Evolutionary conservation across 2,797 vertebrate species (phyloP).

Genomic region (Eospalax fontanierii): DNA sequence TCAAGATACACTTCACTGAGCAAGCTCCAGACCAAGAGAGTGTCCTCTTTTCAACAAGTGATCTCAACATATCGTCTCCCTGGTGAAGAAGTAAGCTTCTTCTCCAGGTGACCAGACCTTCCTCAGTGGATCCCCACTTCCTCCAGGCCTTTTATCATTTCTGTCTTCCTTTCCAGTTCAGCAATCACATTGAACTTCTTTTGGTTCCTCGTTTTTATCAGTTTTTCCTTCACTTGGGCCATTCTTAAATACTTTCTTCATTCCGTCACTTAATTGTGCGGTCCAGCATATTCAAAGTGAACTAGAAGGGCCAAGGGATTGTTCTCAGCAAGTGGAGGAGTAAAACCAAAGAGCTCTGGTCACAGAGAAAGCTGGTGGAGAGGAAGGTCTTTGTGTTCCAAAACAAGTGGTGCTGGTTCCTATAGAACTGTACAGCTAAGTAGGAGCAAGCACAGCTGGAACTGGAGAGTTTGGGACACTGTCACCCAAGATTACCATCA

Average conservation of each 20-base stretch:
- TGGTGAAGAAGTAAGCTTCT: background rate
- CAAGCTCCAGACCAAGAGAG: background rate
- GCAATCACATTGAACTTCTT: background rate
- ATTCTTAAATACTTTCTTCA: background rate
- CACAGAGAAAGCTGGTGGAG: background rate
- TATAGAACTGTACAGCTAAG: rapidly evolving
- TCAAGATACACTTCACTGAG: background rate
- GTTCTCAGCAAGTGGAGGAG: background rate
- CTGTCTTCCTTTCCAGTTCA: background rate
- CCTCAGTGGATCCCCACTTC: background rate
- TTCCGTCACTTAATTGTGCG: no score
- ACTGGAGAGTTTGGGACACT: background rate
- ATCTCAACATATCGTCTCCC: background rate
- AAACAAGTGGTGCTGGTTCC: rapidly evolving
- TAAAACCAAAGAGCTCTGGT: background rate
- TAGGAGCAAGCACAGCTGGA: rapidly evolving
- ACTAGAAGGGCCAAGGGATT: background rate
- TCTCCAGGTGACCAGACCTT: background rate
- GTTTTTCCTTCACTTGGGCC: background rate
- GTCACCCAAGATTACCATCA: background rate
- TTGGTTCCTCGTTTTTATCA: background rate
- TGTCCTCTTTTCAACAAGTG: background rate
- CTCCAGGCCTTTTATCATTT: background rate
- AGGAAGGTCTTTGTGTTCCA: background rate
- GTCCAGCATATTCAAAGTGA: background rate